Percentiles rank a stretch among this genome's conserved stretches.
phyloP scores from a whole-genome alignment of 2,888 invertebrate genomes.

The Napeogenes sylphis region DNA sequence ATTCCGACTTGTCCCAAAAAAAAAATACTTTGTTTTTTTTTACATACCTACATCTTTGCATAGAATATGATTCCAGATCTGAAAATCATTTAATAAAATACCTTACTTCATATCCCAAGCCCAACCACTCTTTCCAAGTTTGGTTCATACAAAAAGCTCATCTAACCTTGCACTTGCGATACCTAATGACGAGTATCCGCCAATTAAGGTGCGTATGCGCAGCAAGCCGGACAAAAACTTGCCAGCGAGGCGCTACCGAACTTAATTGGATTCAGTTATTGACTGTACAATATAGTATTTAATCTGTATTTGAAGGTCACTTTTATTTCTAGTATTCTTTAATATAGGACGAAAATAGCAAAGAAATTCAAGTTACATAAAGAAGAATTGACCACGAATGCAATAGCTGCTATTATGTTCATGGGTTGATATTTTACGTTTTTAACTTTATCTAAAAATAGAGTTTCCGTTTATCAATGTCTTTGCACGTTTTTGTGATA shows the following conservation, averaged over 20 bases:
- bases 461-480: too few relatives aligned
- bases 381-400: conserved; percentile 20
- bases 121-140: not conserved
- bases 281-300: conserved; percentile 57
- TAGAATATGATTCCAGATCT: too few relatives aligned
- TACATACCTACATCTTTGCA: too few relatives aligned
- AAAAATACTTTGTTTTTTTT: too few relatives aligned
- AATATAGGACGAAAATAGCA: conserved; percentile 9
- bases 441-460: not conserved
- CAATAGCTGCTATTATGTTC: not conserved
- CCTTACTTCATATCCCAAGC: too few relatives aligned
- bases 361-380: conserved; percentile 7
- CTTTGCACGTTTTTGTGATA: too few relatives aligned
- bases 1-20: too few relatives aligned
- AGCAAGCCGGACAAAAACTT: conserved; percentile 63
- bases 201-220: conserved; percentile 59
- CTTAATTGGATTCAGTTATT: conserved; percentile 69
- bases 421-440: too few relatives aligned
- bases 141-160: conserved; percentile 34
- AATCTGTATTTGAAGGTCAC: conserved; percentile 58
- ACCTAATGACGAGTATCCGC: conserved; percentile 70
- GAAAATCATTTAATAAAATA: too few relatives aligned
- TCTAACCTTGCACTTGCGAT: conserved; percentile 42
- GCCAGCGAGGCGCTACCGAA: conserved; percentile 71
- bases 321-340: conserved; percentile 22